Conservation (phyloP, 1,140 invertebrate genomes). For the Drosophila melanogaster region DNA sequence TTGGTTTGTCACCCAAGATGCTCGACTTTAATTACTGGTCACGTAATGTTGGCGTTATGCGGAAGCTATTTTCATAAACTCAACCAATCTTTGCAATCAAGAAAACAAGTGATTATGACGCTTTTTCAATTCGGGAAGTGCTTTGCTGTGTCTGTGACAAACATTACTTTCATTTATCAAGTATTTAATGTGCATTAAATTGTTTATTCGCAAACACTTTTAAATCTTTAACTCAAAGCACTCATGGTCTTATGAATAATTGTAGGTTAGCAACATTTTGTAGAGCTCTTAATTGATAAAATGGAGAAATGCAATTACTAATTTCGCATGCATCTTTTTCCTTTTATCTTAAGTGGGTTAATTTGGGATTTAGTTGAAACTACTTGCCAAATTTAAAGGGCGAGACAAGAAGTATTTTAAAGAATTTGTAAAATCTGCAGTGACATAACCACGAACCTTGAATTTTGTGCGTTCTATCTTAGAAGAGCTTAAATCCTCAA, state of each 20-base stretch:
- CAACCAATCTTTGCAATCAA: slow-evolving; percentile 37
- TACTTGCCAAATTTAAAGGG: slow-evolving; percentile 1
- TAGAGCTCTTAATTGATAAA: slow-evolving; percentile 72
- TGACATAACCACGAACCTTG: slow-evolving; percentile 10
- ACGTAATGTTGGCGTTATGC: slow-evolving; percentile 46
- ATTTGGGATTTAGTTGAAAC: slow-evolving; percentile 11
- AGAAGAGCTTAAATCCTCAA: slow-evolving; percentile 31
- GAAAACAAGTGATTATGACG: slow-evolving; percentile 20
- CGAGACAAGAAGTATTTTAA: not conserved
- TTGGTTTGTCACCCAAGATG: slow-evolving; percentile 49
- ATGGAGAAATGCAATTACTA: slow-evolving; percentile 68
- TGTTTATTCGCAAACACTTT: slow-evolving; percentile 4
- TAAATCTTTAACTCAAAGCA: not conserved
- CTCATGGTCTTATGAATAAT: not conserved
- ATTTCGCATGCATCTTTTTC: slow-evolving; percentile 4
- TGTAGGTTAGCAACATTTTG: slow-evolving; percentile 21
- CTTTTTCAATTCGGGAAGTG: slow-evolving; percentile 19
- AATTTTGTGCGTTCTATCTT: slow-evolving; percentile 1
- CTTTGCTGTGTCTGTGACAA: not conserved
- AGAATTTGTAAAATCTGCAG: not conserved
- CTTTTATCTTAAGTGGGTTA: slow-evolving; percentile 1
- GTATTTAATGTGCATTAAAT: slow-evolving; percentile 6
- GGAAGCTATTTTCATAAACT: slow-evolving; percentile 30
- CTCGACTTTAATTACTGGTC: slow-evolving; percentile 46
- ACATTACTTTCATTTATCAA: slow-evolving; percentile 6